phyloP scores from a whole-genome alignment of 1,140 invertebrate species.

The Megathymus violae region DNA sequence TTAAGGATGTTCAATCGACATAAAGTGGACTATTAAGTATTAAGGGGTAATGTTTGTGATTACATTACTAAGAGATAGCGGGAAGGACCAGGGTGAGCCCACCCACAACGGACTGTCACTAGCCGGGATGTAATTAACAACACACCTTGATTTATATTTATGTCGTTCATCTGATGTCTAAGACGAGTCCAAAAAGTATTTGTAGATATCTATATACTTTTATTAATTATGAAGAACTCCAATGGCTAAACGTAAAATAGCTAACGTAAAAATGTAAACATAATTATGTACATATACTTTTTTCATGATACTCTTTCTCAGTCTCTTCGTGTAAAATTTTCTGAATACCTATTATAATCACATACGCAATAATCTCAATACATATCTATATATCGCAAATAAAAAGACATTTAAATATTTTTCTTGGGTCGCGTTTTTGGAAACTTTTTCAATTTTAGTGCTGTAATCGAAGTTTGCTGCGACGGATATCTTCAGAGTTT shows the following conservation, averaged over 20 bases:
- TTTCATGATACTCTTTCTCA: no score
- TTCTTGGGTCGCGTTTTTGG: background rate
- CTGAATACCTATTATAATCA: no score
- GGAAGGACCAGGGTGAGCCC: background rate
- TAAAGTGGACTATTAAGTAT: slow-evolving; percentile 1
- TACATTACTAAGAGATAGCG: slow-evolving; percentile 1
- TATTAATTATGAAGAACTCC: no score
- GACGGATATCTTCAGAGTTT: slow-evolving; percentile 3
- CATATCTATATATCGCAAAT: no score
- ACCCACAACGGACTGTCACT: slow-evolving; percentile 12
- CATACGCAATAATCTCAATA: no score
- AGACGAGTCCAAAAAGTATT: no score
- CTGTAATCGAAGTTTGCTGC: background rate
- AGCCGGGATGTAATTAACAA: slow-evolving; percentile 10
- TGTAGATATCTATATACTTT: no score
- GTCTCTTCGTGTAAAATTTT: no score
- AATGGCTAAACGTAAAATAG: no score
- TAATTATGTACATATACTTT: no score
- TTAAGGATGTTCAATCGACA: slow-evolving; percentile 9
- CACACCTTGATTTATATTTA: slow-evolving; percentile 12
- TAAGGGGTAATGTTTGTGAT: slow-evolving; percentile 19
- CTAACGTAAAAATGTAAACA: no score
- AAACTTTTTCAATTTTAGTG: slow-evolving; percentile 4
- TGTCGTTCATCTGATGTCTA: background rate
- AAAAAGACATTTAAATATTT: background rate